Conservation (phyloP, 1,140 invertebrate species). For the Pseudomyrmex dendroicus region DNA sequence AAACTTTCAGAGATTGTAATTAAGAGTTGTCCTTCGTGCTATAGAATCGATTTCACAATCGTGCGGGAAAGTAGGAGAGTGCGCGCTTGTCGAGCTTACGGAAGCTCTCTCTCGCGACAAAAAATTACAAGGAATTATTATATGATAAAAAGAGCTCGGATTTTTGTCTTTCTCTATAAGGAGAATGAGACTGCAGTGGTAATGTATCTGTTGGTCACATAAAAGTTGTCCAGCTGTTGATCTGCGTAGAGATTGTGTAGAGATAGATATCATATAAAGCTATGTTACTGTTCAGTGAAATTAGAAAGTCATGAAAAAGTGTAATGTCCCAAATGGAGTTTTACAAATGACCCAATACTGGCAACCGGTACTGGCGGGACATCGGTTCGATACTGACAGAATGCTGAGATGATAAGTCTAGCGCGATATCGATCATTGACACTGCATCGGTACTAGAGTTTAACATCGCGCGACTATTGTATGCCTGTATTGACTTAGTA, state of each 20-base stretch:
- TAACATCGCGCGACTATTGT: too few species aligned
- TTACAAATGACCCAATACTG: not conserved
- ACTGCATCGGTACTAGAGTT: too few species aligned
- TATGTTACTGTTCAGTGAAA: not conserved
- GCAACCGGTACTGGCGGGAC: too few species aligned
- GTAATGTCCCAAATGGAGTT: not conserved
- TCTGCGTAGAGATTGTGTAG: not conserved
- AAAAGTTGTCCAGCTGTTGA: constrained; percentile 15
- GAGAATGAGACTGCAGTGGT: not conserved
- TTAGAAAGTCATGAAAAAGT: constrained; percentile 1
- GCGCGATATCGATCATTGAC: too few species aligned
- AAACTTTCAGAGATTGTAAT: constrained; percentile 40
- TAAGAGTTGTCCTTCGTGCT: constrained; percentile 58
- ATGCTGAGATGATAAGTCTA: too few species aligned
- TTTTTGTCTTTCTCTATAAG: constrained; percentile 3
- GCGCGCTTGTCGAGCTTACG: constrained; percentile 17
- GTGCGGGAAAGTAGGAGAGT: constrained; percentile 33
- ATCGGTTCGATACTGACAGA: too few species aligned
- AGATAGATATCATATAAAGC: not conserved
- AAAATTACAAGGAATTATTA: constrained; percentile 34
- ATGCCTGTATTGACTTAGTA: too few species aligned
- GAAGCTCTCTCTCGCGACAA: constrained; percentile 19
- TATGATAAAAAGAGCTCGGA: constrained; percentile 32
- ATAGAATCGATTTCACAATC: constrained; percentile 61
- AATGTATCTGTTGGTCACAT: constrained; percentile 24